Evolutionary conservation across 2,888 invertebrate genomes (phyloP).

Genomic region (Campopleginae sp.): DNA sequence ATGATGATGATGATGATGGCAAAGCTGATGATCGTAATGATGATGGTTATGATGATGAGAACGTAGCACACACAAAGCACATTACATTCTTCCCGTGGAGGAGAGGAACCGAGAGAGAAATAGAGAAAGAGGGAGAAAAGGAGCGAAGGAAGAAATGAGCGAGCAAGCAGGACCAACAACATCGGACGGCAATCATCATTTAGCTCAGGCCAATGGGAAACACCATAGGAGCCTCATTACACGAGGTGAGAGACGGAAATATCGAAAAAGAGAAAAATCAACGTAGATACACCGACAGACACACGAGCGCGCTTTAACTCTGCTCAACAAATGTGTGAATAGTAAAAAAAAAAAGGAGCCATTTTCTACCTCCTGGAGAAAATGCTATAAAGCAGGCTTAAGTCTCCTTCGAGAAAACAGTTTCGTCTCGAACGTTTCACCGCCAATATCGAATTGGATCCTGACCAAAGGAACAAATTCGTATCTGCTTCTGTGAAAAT

Average conservation of each 20-base stretch:
- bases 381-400: conserved; percentile 62
- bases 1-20: conserved; percentile 72
- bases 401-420: conserved; percentile 53
- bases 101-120: conserved; percentile 24
- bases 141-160: conserved; percentile 16
- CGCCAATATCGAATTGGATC: conserved; percentile 36
- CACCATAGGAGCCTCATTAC: conserved; percentile 74
- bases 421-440: conserved; percentile 63
- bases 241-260: conserved; percentile 63
- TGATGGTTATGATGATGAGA: conserved; percentile 72
- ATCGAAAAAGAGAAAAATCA: conserved; percentile 40
- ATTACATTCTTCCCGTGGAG: conserved; percentile 51
- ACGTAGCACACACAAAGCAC: conserved; percentile 63
- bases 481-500: not conserved
- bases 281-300: conserved; percentile 14
- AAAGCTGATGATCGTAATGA: conserved; percentile 64
- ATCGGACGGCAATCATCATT: conserved; percentile 81
- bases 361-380: conserved; percentile 47
- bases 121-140: not conserved
- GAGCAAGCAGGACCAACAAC: conserved; percentile 69
- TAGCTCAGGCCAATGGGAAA: conserved; percentile 80
- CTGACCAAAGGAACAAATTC: not conserved
- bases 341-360: conserved; percentile 22
- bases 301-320: too few relatives aligned
- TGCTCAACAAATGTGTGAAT: not conserved